Evolutionary conservation across 2,888 invertebrate genomes (phyloP).

Genomic region (Opisthograptis luteolata): DNA sequence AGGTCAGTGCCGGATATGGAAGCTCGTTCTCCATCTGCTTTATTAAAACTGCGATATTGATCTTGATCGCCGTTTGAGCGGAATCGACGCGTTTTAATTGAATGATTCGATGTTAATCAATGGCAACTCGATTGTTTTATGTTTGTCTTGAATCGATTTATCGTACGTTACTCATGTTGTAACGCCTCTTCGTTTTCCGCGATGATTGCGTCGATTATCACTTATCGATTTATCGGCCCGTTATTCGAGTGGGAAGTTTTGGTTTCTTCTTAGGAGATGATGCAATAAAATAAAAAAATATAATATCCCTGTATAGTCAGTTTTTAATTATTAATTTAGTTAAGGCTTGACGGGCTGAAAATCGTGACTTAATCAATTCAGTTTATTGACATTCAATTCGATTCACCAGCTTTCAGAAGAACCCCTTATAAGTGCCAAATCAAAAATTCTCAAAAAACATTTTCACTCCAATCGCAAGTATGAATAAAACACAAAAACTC

Average conservation of each 20-base stretch:
- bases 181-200: conserved; percentile 64
- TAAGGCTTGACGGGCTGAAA: not conserved
- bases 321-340: not conserved
- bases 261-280: not conserved
- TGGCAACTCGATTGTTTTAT: conserved; percentile 61
- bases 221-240: conserved; percentile 62
- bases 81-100: conserved; percentile 62
- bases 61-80: conserved; percentile 63
- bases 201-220: conserved; percentile 65
- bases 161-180: conserved; percentile 63
- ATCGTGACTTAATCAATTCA: conserved; percentile 2
- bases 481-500: conserved; percentile 42
- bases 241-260: conserved; percentile 43
- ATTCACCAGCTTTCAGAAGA: conserved; percentile 18
- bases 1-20: conserved; percentile 74
- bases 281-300: not conserved
- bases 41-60: conserved; percentile 81
- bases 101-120: conserved; percentile 64
- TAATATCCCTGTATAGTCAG: not conserved
- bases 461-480: conserved; percentile 32
- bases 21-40: conserved; percentile 75
- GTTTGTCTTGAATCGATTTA: conserved; percentile 76
- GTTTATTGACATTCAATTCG: conserved; percentile 22
- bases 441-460: conserved; percentile 33
- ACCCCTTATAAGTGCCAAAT: conserved; percentile 27